phyloP scores from a whole-genome alignment of 2,113 vertebrate species.

The Euleptes europaea region DNA sequence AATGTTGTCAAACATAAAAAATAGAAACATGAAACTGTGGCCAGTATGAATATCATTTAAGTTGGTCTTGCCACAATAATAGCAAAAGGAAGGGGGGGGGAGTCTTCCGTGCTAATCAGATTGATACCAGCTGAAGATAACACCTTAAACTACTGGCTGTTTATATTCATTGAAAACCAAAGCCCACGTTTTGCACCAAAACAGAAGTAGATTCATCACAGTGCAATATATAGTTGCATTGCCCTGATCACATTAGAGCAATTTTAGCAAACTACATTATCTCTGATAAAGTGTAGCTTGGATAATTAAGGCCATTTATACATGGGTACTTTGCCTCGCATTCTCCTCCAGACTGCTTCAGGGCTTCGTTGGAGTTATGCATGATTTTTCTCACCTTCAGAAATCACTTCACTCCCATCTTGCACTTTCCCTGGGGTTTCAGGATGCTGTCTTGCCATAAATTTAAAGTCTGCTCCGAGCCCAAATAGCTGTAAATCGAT shows the following conservation, averaged over 20 bases:
- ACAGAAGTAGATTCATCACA: not conserved
- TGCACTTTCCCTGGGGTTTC: too few species aligned
- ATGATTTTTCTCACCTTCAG: too few species aligned
- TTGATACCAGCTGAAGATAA: not conserved
- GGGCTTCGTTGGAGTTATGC: too few species aligned
- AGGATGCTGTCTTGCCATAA: too few species aligned
- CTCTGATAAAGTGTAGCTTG: not conserved
- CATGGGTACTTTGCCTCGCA: too few species aligned
- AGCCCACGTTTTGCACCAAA: not conserved
- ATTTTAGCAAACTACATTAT: not conserved
- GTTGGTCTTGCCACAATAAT: not conserved
- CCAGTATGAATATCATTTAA: not conserved
- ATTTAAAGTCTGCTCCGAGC: too few species aligned
- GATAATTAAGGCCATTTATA: too few species aligned
- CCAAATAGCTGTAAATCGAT: too few species aligned
- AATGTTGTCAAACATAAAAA: not conserved
- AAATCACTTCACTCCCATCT: too few species aligned
- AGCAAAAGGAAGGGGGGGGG: not conserved
- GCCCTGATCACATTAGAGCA: not conserved
- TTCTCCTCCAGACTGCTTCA: too few species aligned
- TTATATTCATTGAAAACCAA: not conserved
- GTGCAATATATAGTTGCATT: not conserved
- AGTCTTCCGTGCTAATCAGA: not conserved
- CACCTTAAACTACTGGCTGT: not conserved
- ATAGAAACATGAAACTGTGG: too few species aligned